Base-by-base conservation (phyloP, 2,888 invertebrate genomes). In the Phrixothrix hirtus region DNA sequence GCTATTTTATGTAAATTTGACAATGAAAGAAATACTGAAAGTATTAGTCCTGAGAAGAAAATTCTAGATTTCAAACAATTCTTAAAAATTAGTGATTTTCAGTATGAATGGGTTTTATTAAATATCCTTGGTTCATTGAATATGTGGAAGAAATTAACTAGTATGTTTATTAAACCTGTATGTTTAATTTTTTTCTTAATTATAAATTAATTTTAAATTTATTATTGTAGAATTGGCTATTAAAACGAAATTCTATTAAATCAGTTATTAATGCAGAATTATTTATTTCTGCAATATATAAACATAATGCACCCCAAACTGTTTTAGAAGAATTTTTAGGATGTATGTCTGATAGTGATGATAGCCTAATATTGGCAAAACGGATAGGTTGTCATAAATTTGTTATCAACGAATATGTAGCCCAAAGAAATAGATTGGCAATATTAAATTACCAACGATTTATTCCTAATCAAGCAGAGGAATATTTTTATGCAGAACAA, bases 401-500 rank as follows among this genome's bases (percentile, higher is more conserved):
- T 49, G 83, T 86, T 1, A 83, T 88, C 60, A 85, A 87, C 65
- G 77, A 77, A 1, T 70, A 79, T 25, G 79, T 81, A 0, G 78
- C 80, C 29, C 84, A 85, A 68, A 83, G 83, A 52, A 87, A 88
- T 70, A 76, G 85, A 27, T 65, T 75, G 0, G 79, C 83, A 0
- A 74, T 88, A 3, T 76, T 83, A 2, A 81, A 81, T 58, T 86
- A 87, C 64, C 84, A 83, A 68, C 80, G 81, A 63, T 78, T 81
- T 2, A 71, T 87, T 1, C 79, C 78, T 39, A 80, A 83, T 0
- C 82, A 85, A 57, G 83, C 85, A 0, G 87, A 89, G 61, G 87
- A 88, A 65, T 85, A 85, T 61, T 84, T 86, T 61, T 81, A 87
- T 51, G 87, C 88, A 27, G 89, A 89, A 63, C 87, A 85, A 64